Evolutionary conservation across 2,888 invertebrate species (phyloP).

Genomic region (Bhutanitis thaidina): DNA sequence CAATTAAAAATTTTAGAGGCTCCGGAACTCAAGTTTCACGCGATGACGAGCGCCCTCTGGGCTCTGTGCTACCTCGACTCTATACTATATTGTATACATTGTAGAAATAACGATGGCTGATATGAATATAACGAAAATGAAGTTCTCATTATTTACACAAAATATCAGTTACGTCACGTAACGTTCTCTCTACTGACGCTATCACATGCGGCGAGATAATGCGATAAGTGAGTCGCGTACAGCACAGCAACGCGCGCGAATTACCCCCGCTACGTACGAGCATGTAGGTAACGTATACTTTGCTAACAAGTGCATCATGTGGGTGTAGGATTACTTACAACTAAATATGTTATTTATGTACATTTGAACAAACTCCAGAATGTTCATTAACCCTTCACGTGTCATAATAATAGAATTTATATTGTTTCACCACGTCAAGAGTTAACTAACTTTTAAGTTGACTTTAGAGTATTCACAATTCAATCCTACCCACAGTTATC

Average conservation of each 20-base stretch:
- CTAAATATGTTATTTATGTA: neutral
- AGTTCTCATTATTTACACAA: neutral
- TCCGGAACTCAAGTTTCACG: too few species aligned
- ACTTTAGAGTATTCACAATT: too few species aligned
- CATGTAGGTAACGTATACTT: neutral
- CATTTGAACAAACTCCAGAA: neutral
- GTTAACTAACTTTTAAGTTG: too few species aligned
- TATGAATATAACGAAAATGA: neutral
- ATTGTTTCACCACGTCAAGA: too few species aligned
- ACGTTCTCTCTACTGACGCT: constrained; percentile 17
- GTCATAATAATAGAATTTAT: too few species aligned
- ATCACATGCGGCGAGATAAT: constrained; percentile 31
- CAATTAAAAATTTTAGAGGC: too few species aligned
- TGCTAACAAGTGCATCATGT: constrained; percentile 1
- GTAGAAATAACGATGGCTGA: neutral
- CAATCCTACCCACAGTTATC: too few species aligned
- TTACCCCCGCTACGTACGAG: neutral
- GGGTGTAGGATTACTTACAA: neutral
- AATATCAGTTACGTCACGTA: neutral
- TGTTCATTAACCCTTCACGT: too few species aligned
- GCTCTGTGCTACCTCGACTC: too few species aligned
- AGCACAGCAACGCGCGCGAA: constrained; percentile 10
- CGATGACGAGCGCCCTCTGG: too few species aligned
- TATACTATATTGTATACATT: neutral
- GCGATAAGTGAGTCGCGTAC: constrained; percentile 24